Conservation (phyloP, 2,888 invertebrate genomes). For the Lydus trimaculatus region DNA sequence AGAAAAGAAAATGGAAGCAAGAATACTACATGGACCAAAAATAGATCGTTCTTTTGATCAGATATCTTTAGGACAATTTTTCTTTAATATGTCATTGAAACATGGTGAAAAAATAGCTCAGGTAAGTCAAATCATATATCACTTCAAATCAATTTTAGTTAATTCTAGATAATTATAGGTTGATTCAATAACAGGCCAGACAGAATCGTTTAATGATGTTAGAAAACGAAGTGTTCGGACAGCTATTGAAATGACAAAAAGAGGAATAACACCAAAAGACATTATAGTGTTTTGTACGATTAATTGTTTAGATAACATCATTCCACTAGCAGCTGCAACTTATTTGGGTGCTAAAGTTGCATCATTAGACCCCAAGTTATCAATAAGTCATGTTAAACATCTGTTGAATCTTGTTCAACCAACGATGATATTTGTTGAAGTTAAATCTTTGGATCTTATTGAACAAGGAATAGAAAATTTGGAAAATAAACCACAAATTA, state of each 20-base stretch:
- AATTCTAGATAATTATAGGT: constrained; percentile 17
- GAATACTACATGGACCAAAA: neutral
- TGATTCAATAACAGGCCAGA: constrained; percentile 19
- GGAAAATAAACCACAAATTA: constrained; percentile 33
- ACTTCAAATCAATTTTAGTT: constrained; percentile 1
- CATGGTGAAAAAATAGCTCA: constrained; percentile 15
- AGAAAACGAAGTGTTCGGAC: constrained; percentile 57
- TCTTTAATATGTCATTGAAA: constrained; percentile 12
- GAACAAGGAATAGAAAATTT: constrained; percentile 33
- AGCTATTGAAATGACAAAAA: constrained; percentile 57
- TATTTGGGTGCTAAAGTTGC: constrained; percentile 57
- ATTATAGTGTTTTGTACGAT: constrained; percentile 61
- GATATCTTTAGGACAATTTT: constrained; percentile 14
- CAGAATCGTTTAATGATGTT: constrained; percentile 28
- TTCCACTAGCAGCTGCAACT: constrained; percentile 62
- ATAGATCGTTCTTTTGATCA: neutral
- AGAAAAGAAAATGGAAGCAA: neutral
- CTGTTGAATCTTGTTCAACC: constrained; percentile 43
- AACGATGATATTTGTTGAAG: constrained; percentile 44
- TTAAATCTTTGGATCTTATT: constrained; percentile 31
- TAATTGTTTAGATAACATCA: constrained; percentile 59
- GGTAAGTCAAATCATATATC: constrained; percentile 9
- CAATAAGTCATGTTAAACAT: constrained; percentile 37
- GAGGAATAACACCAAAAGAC: constrained; percentile 59
- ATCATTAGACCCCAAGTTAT: constrained; percentile 46